Percentiles rank a stretch among this genome's conserved stretches.
Conservation (phyloP, 2,113 vertebrate species). For the Jacana jacana region DNA sequence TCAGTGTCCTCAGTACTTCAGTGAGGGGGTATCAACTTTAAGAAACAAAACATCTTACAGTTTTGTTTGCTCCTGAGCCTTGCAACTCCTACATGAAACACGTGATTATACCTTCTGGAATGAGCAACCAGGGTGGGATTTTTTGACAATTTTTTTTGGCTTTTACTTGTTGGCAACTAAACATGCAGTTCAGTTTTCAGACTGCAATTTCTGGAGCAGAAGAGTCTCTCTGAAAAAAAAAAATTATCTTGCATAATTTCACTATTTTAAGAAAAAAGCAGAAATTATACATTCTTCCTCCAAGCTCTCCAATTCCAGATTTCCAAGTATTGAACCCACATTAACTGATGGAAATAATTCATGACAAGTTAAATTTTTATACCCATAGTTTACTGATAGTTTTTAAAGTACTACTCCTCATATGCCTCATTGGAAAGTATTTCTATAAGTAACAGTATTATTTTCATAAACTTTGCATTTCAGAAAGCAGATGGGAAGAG, state of each 20-base stretch:
- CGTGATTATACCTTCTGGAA: not conserved
- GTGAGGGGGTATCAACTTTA: not conserved
- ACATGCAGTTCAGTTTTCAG: not conserved
- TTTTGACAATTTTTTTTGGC: not conserved
- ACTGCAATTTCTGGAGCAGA: not conserved
- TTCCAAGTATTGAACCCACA: not conserved
- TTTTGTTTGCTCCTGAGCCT: not conserved
- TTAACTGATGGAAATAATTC: not conserved
- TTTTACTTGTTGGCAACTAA: not conserved
- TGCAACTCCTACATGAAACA: not conserved
- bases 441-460: not conserved
- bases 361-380: not conserved
- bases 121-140: not conserved
- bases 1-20: not conserved
- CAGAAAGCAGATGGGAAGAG: not conserved
- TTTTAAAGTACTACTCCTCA: not conserved
- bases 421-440: not conserved
- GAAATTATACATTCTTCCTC: not conserved
- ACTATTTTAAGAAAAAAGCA: not conserved
- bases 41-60: not conserved
- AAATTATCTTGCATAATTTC: not conserved
- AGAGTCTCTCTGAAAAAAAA: not conserved
- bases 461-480: not conserved
- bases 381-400: not conserved
- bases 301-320: not conserved